phyloP scores from a whole-genome alignment of 2,888 invertebrate genomes.

The Cephus pygmeus region DNA sequence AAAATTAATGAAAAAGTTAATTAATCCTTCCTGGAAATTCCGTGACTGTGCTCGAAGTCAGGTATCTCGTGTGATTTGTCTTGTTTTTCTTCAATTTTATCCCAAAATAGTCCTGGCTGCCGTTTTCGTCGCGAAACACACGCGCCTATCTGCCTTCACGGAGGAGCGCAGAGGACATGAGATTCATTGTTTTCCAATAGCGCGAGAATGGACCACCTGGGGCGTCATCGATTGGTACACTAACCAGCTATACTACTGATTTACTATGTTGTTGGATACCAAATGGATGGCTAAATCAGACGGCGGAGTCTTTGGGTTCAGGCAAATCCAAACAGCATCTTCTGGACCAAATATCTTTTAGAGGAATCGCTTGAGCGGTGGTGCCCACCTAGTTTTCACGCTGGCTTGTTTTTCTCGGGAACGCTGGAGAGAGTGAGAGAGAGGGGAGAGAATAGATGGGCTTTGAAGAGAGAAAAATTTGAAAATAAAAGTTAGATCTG shows the following conservation, averaged over 20 bases:
- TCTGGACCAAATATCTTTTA: too few species aligned
- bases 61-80: background rate
- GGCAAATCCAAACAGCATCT: too few species aligned
- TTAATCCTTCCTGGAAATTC: background rate
- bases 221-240: slow-evolving; percentile 38
- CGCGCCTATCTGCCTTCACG: background rate
- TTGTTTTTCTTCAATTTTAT: background rate
- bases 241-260: slow-evolving; percentile 10
- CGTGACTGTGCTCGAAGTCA: background rate
- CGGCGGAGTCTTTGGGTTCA: too few species aligned
- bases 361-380: too few species aligned
- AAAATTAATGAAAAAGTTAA: background rate
- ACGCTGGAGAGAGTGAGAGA: background rate
- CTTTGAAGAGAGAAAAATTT: background rate
- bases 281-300: too few species aligned
- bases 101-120: too few species aligned
- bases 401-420: slow-evolving; percentile 1
- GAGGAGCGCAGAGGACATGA: slow-evolving; percentile 23
- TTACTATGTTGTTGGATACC: too few species aligned
- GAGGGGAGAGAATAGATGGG: too few species aligned
- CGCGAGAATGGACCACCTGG: slow-evolving; percentile 38
- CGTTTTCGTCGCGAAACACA: slow-evolving; percentile 6
- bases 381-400: background rate
- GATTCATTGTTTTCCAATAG: slow-evolving; percentile 50
- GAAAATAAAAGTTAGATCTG: too few species aligned